Evolutionary conservation across 2,888 invertebrate genomes (phyloP), one percentile per base, ranked within the genome.

Genomic region (Aplocera efformata): DNA sequence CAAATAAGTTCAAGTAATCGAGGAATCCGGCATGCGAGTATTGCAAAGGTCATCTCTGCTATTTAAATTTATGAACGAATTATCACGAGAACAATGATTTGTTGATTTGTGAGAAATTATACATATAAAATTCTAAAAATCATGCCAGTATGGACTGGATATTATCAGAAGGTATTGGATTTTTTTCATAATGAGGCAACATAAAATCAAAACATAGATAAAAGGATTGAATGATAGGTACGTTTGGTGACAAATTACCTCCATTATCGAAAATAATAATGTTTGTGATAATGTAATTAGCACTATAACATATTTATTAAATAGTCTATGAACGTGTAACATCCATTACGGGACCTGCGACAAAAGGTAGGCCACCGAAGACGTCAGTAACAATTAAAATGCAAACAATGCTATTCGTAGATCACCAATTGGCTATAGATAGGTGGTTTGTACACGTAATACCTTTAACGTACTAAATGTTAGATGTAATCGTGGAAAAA

Each of bases 401-500:
- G 27, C 28, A 8, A 27, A 28, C 36, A 17, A 49, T 41, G 29
- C 34, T 24, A 45, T 45, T 36, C 27, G 17, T 25, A 37, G 23
- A 34, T 30, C 33, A 36, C 24, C 20, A 7, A 3, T 10, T 35
- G 11, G n/a, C 13, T 25, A 26, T 13, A n/a, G n/a, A n/a, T n/a
- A n/a, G n/a, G 6, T 7, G 13, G 24, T 28, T 17, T 9, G 1
- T 34, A 33, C 7, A 7, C 22, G 37, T 41, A 48, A 45, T 39
- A 34, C 26, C 28, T 25, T 41, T 47, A n/a, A 49, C 42, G 38
- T 39, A 42, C 37, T n/a, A 42, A 42, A 42, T 35, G 35, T 35
- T 46, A 46, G 38, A 35, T 42, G 50, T 39, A 54, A 53, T 54
- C 47, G 53, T 53, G 60, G 63, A 59, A 60, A 60, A 63, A 53